Base-by-base conservation (phyloP, 2,797 vertebrate species). In the Danio albolineatus region DNA sequence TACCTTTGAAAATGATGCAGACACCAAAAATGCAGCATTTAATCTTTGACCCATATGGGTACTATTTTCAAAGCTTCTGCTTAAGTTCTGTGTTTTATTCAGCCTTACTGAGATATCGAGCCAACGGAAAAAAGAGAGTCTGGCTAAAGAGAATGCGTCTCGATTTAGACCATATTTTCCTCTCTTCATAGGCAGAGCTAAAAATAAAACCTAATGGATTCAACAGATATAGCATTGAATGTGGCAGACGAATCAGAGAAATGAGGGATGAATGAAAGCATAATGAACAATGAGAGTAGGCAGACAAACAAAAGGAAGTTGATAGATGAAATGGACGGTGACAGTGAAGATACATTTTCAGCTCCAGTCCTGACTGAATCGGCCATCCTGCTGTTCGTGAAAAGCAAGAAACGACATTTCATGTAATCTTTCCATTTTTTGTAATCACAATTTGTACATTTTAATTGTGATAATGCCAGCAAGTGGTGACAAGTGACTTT, bases 201-300 rank as follows among this genome's bases (percentile, higher is more conserved):
- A 70, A 70, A 78, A 78, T 78, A 77, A 66, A 36, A 21, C n/a
- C 17, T 53, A 28, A 54, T 66, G 36, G 54, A 49, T 61, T 78
- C 66, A 71, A n/a, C 56, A 71, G 76, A 60, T 61, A 61, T 71
- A 71, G 46, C 44, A 71, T 53, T 17, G 56, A 61, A 54, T 70
- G 54, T 49, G 66, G 53, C 51, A 46, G 21, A 59, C 0, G 28
- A 6, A 57, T 53, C 36, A 75, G 61, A 61, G 51, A 73, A 73
- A 61, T 3, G 1, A 57, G 12, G 16, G 10, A 59, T 48, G 64
- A 81, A 21, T 19, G 78, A 62, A 65, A 77, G 17, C 57, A 19
- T 67, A 36, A 6, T 46, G 62, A 41, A 41, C 49, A 78, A 69
- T 53, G 9, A 71, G 17, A 62, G 38, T 41, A 72, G 56, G 43